Conservation (phyloP, 2,797 vertebrate genomes). For the Telmatherina bonti region DNA sequence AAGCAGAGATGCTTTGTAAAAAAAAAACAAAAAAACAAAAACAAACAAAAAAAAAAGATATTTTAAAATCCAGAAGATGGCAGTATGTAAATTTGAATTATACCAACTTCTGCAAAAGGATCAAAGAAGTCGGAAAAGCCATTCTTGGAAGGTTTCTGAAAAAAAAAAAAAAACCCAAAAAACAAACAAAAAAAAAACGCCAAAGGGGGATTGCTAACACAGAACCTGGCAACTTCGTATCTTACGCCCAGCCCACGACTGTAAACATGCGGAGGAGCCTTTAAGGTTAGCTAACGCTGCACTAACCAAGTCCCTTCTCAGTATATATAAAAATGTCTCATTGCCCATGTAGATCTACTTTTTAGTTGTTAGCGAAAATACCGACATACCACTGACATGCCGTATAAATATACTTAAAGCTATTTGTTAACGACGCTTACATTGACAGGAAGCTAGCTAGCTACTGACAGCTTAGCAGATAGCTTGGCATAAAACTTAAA, state of each 20-base stretch:
- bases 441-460: conserved; percentile 28
- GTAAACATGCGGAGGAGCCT: conserved; percentile 48
- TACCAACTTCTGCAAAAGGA: neutral
- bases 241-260: conserved; percentile 25
- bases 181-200: no score
- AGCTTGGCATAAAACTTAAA: conserved; percentile 9
- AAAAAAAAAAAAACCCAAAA: no score
- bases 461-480: conserved; percentile 29
- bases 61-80: conserved; percentile 2
- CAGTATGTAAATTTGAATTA: neutral
- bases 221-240: conserved; percentile 65
- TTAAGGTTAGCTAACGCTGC: conserved; percentile 25
- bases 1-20: neutral
- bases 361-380: neutral
- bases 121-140: neutral
- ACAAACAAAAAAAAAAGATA: neutral
- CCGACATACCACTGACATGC: neutral
- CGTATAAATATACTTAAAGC: conserved; percentile 13
- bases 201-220: conserved; percentile 23
- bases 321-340: conserved; percentile 30
- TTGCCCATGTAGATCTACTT: neutral
- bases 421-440: conserved; percentile 1
- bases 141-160: neutral
- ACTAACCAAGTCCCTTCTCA: conserved; percentile 37
- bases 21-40: neutral